These are phyloP conservation scores for Sebastes diploproa DNA, from an alignment of 2,797 vertebrate genomes.

Conservation along the genomic window DNA sequence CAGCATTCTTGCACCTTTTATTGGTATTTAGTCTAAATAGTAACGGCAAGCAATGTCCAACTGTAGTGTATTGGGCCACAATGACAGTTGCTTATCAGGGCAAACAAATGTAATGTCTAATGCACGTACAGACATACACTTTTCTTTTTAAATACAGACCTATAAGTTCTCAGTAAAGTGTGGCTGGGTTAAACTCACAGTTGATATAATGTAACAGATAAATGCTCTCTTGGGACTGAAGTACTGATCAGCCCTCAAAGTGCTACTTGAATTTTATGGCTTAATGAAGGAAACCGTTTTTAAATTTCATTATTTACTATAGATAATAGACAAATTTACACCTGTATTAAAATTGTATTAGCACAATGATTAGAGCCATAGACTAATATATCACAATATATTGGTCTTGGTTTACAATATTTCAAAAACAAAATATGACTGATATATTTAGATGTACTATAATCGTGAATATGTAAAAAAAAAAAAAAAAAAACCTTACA, in stretches of 20 bases:
- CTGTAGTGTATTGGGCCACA: not conserved
- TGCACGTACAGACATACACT: not conserved
- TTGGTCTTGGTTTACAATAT: not conserved
- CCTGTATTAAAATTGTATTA: not conserved
- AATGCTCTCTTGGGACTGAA: not conserved
- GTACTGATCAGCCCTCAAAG: not conserved
- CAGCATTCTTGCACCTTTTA: constrained; percentile 82
- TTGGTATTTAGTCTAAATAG: constrained; percentile 60
- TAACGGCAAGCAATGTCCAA: not conserved
- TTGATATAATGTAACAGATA: not conserved
- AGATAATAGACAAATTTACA: not conserved
- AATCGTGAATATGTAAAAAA: not conserved
- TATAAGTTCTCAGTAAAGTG: not conserved
- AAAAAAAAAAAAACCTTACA: not conserved
- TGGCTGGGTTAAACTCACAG: not conserved
- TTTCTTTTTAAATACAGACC: not conserved
- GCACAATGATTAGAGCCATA: not conserved
- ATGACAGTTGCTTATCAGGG: not conserved
- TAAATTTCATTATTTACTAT: not conserved
- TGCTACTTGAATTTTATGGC: not conserved
- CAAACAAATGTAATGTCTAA: not conserved
- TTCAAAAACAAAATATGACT: not conserved
- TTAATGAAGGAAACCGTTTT: not conserved
- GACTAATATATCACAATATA: not conserved
- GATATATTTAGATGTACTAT: not conserved